phyloP scores from a whole-genome alignment of 37 sponge, comb jelly and placozoan species.

The Ianthella basta region DNA sequence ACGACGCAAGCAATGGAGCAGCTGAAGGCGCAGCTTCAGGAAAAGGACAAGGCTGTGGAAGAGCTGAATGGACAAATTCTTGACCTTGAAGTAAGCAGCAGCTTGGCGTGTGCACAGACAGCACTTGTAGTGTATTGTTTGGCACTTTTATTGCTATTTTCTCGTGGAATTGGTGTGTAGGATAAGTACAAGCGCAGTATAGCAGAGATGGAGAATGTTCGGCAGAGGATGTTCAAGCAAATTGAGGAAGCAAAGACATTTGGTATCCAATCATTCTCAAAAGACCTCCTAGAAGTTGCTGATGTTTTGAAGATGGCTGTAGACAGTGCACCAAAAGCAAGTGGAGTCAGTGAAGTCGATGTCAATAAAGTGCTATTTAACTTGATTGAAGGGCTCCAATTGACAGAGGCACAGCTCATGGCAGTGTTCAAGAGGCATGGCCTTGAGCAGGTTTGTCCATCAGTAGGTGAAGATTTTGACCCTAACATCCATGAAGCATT shows the following conservation, averaged over 20 bases:
- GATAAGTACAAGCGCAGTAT: slow-evolving; percentile 89
- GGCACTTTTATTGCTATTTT: not conserved
- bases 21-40: not conserved
- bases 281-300: slow-evolving; percentile 89
- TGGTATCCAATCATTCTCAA: slow-evolving; percentile 91
- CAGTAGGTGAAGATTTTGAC: slow-evolving; percentile 84
- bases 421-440: slow-evolving; percentile 87
- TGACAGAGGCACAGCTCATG: slow-evolving; percentile 88
- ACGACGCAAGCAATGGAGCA: not conserved
- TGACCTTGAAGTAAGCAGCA: slow-evolving; percentile 32
- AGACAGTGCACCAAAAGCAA: slow-evolving; percentile 62
- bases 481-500: slow-evolving; percentile 93
- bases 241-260: slow-evolving; percentile 85
- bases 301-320: slow-evolving; percentile 90
- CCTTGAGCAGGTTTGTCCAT: slow-evolving; percentile 66
- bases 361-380: slow-evolving; percentile 46
- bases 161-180: slow-evolving; percentile 30
- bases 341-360: not conserved
- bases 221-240: slow-evolving; percentile 70
- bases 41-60: slow-evolving; percentile 31
- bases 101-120: not conserved
- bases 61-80: slow-evolving; percentile 33
- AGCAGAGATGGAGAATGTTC: slow-evolving; percentile 94
- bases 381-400: slow-evolving; percentile 82
- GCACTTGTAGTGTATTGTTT: too few relatives aligned